These are phyloP conservation scores for Nematopogon swammerdamellus DNA, from an alignment of 2,888 invertebrate species.

Conservation along the genomic window DNA sequence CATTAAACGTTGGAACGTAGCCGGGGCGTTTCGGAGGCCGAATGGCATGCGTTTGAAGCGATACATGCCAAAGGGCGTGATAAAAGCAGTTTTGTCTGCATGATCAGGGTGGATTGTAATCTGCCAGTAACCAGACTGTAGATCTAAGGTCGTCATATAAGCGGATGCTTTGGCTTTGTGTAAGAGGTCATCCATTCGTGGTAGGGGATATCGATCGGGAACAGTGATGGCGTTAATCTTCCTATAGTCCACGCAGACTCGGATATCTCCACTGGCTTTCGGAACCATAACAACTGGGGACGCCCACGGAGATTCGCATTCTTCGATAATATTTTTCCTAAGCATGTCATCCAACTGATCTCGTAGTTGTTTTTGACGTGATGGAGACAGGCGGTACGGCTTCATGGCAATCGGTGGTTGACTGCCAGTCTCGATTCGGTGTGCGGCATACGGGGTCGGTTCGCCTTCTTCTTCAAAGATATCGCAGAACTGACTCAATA, in stretches of 20 bases:
- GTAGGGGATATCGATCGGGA: slow-evolving; percentile 16
- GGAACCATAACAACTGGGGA: slow-evolving; percentile 15
- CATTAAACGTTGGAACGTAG: slow-evolving; percentile 15
- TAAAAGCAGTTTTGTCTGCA: slow-evolving; percentile 13
- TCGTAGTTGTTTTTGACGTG: slow-evolving; percentile 14
- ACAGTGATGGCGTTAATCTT: slow-evolving; percentile 17
- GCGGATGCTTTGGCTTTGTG: slow-evolving; percentile 17
- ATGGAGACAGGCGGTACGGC: slow-evolving; percentile 20
- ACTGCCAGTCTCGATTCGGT: slow-evolving; percentile 17
- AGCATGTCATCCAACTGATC: slow-evolving; percentile 12
- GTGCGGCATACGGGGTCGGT: slow-evolving; percentile 13
- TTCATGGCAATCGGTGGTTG: slow-evolving; percentile 20
- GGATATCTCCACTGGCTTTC: slow-evolving; percentile 14
- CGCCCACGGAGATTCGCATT: slow-evolving; percentile 20
- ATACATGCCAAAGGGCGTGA: slow-evolving; percentile 10
- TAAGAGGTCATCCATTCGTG: slow-evolving; percentile 16
- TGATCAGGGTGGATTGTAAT: slow-evolving; percentile 11
- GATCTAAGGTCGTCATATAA: slow-evolving; percentile 16
- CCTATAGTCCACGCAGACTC: slow-evolving; percentile 19
- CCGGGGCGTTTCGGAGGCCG: slow-evolving; percentile 13
- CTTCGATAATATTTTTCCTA: slow-evolving; percentile 17
- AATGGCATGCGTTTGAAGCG: slow-evolving; percentile 15
- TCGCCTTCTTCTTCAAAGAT: slow-evolving; percentile 3
- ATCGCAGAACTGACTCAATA: too few species aligned
- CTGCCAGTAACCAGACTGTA: slow-evolving; percentile 17